Evolutionary conservation across 1,140 invertebrate species (phyloP).

Genomic region (Caenorhabditis briggsae): DNA sequence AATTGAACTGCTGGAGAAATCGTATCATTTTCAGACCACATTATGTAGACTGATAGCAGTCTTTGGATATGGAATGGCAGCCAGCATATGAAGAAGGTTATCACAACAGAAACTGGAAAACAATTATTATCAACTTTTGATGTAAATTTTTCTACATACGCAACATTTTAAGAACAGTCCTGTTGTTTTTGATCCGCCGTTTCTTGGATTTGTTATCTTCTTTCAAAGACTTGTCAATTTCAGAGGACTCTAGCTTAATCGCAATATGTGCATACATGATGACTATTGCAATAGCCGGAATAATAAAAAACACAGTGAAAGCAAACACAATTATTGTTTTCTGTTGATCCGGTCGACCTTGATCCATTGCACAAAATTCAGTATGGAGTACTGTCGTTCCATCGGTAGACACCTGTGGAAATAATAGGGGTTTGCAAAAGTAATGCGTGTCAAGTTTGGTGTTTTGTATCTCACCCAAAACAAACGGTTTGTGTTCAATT

Average conservation of each 20-base stretch:
- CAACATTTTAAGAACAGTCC: constrained; percentile 72
- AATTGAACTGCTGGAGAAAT: constrained; percentile 60
- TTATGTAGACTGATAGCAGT: constrained; percentile 80
- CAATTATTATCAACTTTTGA: neutral
- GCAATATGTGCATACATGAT: constrained; percentile 74
- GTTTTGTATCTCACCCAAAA: no score
- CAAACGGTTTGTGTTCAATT: no score
- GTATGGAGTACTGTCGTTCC: constrained; percentile 65
- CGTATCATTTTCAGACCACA: constrained; percentile 43
- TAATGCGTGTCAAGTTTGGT: no score
- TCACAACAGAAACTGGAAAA: constrained; percentile 87
- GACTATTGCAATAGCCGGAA: constrained; percentile 74
- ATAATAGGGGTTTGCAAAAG: no score
- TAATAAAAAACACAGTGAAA: constrained; percentile 64
- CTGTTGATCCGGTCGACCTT: constrained; percentile 53
- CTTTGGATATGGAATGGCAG: constrained; percentile 92
- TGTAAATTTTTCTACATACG: constrained; percentile 65
- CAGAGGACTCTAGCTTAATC: constrained; percentile 63
- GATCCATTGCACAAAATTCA: constrained; percentile 73
- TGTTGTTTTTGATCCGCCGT: constrained; percentile 57
- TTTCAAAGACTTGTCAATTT: constrained; percentile 57
- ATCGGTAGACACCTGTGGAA: constrained; percentile 65
- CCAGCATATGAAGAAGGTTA: constrained; percentile 93
- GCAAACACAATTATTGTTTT: constrained; percentile 64
- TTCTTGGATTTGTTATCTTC: constrained; percentile 43